These are phyloP conservation scores for Mycalesis mineus DNA, from an alignment of 2,888 invertebrate species.

Conservation along the genomic window DNA sequence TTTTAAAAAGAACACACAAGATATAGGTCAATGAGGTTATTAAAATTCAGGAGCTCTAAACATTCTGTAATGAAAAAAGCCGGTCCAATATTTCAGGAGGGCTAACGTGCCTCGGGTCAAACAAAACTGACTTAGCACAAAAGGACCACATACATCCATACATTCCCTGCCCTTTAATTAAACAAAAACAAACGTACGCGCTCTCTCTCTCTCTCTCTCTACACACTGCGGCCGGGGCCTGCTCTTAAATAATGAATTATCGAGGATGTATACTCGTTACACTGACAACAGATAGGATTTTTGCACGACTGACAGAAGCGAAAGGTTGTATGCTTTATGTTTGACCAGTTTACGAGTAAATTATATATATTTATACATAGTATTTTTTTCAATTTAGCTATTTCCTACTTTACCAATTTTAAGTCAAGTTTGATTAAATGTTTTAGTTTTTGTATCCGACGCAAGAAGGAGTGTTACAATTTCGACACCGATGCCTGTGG, in stretches of 20 bases:
- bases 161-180: slow-evolving; percentile 22
- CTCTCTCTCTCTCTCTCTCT: slow-evolving; percentile 2
- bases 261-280: too few species aligned
- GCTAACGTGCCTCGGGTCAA: neutral
- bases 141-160: slow-evolving; percentile 13
- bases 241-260: neutral
- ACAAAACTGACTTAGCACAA: slow-evolving; percentile 11
- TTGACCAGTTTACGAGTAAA: too few species aligned
- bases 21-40: neutral
- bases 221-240: slow-evolving; percentile 9
- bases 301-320: too few species aligned
- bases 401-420: too few species aligned
- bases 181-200: slow-evolving; percentile 17
- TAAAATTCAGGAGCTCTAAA: neutral
- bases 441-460: too few species aligned
- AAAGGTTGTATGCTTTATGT: too few species aligned
- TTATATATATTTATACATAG: too few species aligned
- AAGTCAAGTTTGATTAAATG: too few species aligned
- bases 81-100: slow-evolving; percentile 3
- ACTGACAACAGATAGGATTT: too few species aligned
- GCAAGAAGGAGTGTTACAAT: too few species aligned
- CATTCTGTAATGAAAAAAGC: neutral
- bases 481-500: too few species aligned
- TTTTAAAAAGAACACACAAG: neutral
- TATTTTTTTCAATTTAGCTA: too few species aligned